A percentile compares a stretch with the other conserved stretches of the same genome.
phyloP scores from a whole-genome alignment of 2,113 vertebrate species.

The Esox niger region DNA sequence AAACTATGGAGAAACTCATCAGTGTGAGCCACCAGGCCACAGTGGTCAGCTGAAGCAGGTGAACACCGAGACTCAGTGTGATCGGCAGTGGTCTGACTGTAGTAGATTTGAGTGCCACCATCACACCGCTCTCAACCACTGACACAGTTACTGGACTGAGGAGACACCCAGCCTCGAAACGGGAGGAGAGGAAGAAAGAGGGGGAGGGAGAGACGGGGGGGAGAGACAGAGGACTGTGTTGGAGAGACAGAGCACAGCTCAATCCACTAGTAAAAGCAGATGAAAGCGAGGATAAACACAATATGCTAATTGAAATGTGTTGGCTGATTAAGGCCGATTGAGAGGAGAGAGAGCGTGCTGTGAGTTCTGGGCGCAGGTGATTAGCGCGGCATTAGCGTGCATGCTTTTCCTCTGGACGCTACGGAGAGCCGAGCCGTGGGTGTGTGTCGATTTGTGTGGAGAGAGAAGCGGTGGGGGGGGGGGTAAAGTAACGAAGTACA shows the following conservation, averaged over 20 bases:
- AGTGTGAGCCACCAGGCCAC: no score
- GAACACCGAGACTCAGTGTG: no score
- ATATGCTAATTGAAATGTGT: constrained; percentile 61
- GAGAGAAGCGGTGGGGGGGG: constrained; percentile 11
- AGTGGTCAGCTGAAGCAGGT: no score
- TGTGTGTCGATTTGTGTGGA: constrained; percentile 11
- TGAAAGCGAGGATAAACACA: constrained; percentile 57
- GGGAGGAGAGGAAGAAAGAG: not conserved
- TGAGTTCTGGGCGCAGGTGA: constrained; percentile 67
- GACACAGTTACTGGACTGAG: not conserved
- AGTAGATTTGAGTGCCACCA: no score
- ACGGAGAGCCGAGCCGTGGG: constrained; percentile 32
- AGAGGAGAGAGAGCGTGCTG: constrained; percentile 60
- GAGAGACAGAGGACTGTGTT: constrained; percentile 16
- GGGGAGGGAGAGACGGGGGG: not conserved
- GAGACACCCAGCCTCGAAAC: not conserved
- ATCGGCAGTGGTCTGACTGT: no score
- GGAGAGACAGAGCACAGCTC: constrained; percentile 11
- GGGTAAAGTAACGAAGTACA: constrained; percentile 27
- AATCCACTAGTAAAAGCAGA: constrained; percentile 44
- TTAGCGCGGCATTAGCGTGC: constrained; percentile 68
- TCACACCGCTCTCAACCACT: no score
- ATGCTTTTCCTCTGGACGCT: constrained; percentile 57
- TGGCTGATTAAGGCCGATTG: constrained; percentile 56
- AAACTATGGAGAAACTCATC: no score